A percentile compares a stretch with the other conserved stretches of the same genome.
Evolutionary conservation across 2,113 vertebrate species (phyloP).

Genomic region (Apteryx mantelli): DNA sequence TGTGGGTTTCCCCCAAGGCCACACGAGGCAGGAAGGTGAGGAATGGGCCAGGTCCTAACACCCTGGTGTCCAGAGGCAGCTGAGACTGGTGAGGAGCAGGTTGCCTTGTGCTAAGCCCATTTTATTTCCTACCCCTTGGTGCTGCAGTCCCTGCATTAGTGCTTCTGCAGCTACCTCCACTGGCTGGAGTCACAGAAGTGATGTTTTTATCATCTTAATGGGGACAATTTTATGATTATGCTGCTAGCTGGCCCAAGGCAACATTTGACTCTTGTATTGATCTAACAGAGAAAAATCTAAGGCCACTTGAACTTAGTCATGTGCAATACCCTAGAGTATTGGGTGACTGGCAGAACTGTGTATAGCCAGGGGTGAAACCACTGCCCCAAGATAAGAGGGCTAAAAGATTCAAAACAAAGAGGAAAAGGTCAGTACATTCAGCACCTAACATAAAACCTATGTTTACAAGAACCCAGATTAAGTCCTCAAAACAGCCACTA

Average conservation of each 20-base stretch:
- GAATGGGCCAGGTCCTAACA: background rate
- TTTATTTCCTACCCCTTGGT: background rate
- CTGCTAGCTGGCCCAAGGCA: background rate
- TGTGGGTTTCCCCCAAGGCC: background rate
- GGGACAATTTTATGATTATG: background rate
- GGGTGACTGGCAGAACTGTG: background rate
- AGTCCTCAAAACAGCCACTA: background rate
- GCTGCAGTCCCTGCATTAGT: background rate
- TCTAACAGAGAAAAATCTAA: accelerated
- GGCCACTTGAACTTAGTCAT: accelerated
- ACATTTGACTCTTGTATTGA: accelerated
- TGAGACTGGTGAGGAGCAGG: background rate
- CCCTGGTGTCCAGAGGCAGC: background rate
- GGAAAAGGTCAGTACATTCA: background rate
- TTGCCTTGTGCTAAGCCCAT: background rate
- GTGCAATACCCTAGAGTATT: background rate
- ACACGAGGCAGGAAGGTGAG: too few relatives aligned
- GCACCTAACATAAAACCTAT: background rate
- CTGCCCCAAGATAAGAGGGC: background rate
- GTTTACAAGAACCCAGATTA: background rate
- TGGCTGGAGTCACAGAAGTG: background rate
- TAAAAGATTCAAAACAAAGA: background rate
- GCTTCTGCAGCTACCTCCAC: background rate
- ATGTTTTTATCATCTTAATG: accelerated
- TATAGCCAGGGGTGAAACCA: background rate